Percentiles rank a stretch among this genome's conserved stretches.
Evolutionary conservation across 92 coral and sea anemone species (phyloP).

Genomic region (Porites cylindrica): DNA sequence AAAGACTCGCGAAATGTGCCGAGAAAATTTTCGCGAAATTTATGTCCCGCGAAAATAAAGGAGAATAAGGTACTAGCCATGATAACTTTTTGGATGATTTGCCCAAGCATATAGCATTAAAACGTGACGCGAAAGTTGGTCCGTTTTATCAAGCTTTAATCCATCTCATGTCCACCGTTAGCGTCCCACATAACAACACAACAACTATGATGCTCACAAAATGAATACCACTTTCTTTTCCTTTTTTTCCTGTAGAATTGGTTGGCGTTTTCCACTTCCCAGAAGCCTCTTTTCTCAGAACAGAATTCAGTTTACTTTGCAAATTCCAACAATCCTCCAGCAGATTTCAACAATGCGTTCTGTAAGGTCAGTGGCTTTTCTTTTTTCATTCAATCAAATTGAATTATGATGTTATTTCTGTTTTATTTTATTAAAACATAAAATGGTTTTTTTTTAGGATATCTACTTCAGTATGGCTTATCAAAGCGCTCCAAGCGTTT

Average conservation of each 20-base stretch:
- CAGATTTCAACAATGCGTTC: slow-evolving; percentile 36
- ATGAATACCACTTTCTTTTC: neutral
- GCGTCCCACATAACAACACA: neutral
- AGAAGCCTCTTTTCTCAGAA: slow-evolving; percentile 57
- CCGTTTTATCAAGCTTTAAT: neutral
- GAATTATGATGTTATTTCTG: neutral
- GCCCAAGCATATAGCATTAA: no score
- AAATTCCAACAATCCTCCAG: slow-evolving; percentile 44
- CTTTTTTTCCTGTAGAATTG: slow-evolving; percentile 27
- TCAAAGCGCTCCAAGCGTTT: slow-evolving; percentile 8
- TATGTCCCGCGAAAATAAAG: no score
- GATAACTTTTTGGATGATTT: no score
- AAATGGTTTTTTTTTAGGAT: neutral
- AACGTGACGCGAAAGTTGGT: no score
- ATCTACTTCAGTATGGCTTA: neutral
- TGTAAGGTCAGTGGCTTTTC: slow-evolving; percentile 37
- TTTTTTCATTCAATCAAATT: neutral
- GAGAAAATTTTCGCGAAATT: no score
- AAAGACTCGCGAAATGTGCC: no score
- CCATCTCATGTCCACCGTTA: neutral
- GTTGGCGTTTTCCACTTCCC: slow-evolving; percentile 43
- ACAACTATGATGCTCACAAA: neutral
- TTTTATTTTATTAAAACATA: neutral
- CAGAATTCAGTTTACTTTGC: slow-evolving; percentile 46
- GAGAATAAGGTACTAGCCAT: no score